Conservation (phyloP, 2,888 invertebrate species). For the Punctoribates punctum region DNA sequence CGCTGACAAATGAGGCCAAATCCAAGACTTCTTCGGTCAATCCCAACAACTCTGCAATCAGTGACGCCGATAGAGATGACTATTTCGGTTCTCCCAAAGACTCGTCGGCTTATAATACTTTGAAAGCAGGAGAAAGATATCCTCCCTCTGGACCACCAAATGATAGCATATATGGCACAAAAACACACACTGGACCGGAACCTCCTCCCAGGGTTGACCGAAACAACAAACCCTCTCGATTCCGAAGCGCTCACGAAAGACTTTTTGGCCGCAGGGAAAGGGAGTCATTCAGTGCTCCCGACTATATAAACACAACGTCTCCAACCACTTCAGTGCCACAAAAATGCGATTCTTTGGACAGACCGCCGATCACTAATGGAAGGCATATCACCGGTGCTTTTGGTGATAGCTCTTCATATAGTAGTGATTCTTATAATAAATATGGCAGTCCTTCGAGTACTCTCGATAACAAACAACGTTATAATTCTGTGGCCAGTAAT, state of each 20-base stretch:
- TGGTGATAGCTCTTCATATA: constrained; percentile 70
- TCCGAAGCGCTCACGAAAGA: constrained; percentile 48
- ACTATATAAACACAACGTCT: constrained; percentile 48
- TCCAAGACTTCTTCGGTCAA: background rate
- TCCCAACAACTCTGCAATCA: background rate
- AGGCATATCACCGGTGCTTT: constrained; percentile 36
- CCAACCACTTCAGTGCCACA: constrained; percentile 38
- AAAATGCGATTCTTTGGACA: constrained; percentile 46
- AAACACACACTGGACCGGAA: constrained; percentile 58
- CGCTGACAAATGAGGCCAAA: constrained; percentile 38
- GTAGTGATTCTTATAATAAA: constrained; percentile 55
- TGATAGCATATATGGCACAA: constrained; percentile 17
- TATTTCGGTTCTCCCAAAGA: constrained; percentile 38
- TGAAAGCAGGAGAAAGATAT: constrained; percentile 34
- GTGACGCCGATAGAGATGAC: constrained; percentile 36
- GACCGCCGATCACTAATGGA: constrained; percentile 36
- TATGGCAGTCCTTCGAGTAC: constrained; percentile 45
- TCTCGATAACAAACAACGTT: constrained; percentile 39
- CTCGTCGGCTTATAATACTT: constrained; percentile 26
- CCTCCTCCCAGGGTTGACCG: constrained; percentile 78
- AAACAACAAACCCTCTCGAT: constrained; percentile 65
- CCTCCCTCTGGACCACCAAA: constrained; percentile 16
- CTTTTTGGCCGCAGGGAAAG: constrained; percentile 46
- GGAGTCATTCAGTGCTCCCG: constrained; percentile 42
- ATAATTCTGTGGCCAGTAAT: constrained; percentile 38